Percentiles rank a stretch among this genome's conserved stretches.
Conservation (phyloP, 2,113 vertebrate genomes). For the Mastomys coucha region DNA sequence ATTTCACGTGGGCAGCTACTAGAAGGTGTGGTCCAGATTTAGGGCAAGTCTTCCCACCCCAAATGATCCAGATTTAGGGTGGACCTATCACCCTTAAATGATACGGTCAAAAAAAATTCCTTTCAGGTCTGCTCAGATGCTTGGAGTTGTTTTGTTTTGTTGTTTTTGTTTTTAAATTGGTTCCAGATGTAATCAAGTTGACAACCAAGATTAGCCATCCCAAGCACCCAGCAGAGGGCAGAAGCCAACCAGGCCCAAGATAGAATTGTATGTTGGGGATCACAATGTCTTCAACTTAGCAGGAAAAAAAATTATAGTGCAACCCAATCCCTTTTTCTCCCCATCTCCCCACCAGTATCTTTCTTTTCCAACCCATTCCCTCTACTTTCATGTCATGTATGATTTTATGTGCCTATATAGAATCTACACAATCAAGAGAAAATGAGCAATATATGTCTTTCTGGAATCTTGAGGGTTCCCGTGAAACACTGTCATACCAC, state of each 20-base stretch:
- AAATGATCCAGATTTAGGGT: background rate
- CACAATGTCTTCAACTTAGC: background rate
- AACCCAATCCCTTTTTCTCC: background rate
- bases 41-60: background rate
- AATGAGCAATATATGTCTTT: background rate
- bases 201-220: background rate
- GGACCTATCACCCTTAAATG: background rate
- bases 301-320: background rate
- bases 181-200: background rate
- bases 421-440: background rate
- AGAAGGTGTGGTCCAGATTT: background rate
- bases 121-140: background rate
- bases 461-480: background rate
- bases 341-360: background rate
- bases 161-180: background rate
- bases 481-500: background rate
- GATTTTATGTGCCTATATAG: background rate
- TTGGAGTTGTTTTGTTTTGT: no score
- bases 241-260: background rate
- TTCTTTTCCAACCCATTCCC: background rate
- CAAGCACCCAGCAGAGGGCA: background rate
- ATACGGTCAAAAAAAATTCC: background rate
- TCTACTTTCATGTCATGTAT: background rate
- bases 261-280: background rate
- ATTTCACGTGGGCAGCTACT: background rate